Evolutionary conservation across 2,113 vertebrate species (phyloP).

Genomic region (Ondatra zibethicus): DNA sequence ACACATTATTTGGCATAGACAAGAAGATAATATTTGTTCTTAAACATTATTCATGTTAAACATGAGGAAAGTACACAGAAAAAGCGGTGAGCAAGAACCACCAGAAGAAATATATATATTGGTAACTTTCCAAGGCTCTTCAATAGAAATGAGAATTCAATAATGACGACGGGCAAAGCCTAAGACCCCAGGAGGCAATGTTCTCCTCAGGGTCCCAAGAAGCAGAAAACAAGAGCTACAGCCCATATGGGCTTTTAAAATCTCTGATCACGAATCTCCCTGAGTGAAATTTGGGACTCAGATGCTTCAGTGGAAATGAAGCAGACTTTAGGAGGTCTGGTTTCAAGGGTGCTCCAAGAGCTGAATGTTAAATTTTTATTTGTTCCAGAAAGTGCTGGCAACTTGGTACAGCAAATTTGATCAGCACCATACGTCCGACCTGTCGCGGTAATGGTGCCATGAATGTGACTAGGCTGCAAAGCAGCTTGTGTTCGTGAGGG

Average conservation of each 20-base stretch:
- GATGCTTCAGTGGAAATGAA: conserved; percentile 47
- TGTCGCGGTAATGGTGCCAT: not conserved
- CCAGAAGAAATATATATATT: not conserved
- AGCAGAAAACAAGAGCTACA: not conserved
- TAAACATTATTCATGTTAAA: not conserved
- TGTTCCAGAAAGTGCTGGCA: conserved; percentile 78
- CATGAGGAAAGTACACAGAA: not conserved
- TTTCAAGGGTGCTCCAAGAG: conserved; percentile 47
- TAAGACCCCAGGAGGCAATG: not conserved
- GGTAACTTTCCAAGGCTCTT: not conserved
- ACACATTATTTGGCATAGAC: not conserved
- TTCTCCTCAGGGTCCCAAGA: not conserved
- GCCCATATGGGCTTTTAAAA: not conserved
- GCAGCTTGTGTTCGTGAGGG: conserved; percentile 61
- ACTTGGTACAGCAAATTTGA: conserved; percentile 43
- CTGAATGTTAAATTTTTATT: conserved; percentile 69
- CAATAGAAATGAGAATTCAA: not conserved
- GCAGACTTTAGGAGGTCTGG: conserved; percentile 56
- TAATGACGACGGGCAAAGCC: not conserved
- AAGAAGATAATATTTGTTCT: not conserved
- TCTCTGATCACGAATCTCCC: not conserved
- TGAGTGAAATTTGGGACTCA: not conserved
- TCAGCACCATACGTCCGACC: conserved; percentile 43
- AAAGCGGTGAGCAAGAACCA: not conserved
- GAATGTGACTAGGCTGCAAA: conserved; percentile 52